phyloP scores from a whole-genome alignment of 1,140 invertebrate species.

The Drosophila bifasciata region DNA sequence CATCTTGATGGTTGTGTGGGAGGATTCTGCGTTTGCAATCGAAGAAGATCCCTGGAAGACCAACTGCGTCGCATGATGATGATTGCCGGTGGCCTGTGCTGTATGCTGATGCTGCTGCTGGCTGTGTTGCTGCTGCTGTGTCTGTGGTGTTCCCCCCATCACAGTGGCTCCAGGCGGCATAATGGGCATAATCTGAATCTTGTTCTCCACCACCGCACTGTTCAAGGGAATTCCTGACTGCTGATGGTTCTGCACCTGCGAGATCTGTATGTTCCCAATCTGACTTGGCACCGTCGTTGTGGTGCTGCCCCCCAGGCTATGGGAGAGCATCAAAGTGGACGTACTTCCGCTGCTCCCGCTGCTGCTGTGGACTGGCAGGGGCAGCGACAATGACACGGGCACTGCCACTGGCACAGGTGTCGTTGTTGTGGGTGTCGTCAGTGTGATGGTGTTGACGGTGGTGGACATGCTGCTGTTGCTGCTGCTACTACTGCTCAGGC shows the following conservation, averaged over 20 bases:
- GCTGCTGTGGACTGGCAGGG: not conserved
- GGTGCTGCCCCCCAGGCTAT: constrained; percentile 37
- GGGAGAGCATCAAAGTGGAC: constrained; percentile 53
- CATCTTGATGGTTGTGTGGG: constrained; percentile 55
- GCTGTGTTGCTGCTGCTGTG: constrained; percentile 26
- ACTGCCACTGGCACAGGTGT: not conserved
- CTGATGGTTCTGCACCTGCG: constrained; percentile 71
- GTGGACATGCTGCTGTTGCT: constrained; percentile 30
- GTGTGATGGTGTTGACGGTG: constrained; percentile 51
- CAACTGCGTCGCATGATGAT: constrained; percentile 25
- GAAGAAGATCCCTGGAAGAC: constrained; percentile 41
- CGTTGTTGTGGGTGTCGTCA: constrained; percentile 36
- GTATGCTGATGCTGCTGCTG: constrained; percentile 46
- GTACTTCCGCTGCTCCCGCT: constrained; percentile 20
- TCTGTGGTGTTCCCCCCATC: constrained; percentile 56
- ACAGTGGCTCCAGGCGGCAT: constrained; percentile 64
- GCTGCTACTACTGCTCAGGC: constrained; percentile 12
- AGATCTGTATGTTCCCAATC: constrained; percentile 84
- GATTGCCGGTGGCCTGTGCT: constrained; percentile 38
- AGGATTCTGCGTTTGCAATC: constrained; percentile 17
- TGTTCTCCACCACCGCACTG: constrained; percentile 75
- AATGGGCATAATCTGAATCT: constrained; percentile 84
- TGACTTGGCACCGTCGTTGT: constrained; percentile 80
- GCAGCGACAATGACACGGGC: no score
- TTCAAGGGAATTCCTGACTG: constrained; percentile 50